Percentiles rank a stretch among this genome's conserved stretches.
These are phyloP conservation scores for Myripristis murdjan DNA, from an alignment of 2,797 vertebrate species.

Conservation along the genomic window DNA sequence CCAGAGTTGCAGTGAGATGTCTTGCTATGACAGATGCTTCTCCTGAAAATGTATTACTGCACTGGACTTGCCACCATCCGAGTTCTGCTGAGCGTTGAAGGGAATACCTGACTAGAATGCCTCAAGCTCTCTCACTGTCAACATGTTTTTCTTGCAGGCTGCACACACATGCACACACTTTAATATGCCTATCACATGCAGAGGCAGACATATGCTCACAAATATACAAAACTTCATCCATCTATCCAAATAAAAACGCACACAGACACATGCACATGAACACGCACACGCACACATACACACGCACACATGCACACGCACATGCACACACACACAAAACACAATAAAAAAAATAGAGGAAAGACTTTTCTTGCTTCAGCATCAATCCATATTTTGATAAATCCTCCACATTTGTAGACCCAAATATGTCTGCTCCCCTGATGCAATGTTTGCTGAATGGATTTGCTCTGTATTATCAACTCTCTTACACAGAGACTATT, in stretches of 20 bases:
- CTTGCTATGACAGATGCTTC: conserved; percentile 75
- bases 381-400: no score
- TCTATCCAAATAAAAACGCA: background rate
- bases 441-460: no score
- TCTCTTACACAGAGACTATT: no score
- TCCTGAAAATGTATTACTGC: conserved; percentile 71
- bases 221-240: background rate
- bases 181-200: conserved; percentile 30
- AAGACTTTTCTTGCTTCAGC: no score
- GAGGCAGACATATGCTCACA: conserved; percentile 20
- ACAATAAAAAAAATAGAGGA: background rate
- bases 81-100: conserved; percentile 40
- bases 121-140: conserved; percentile 54
- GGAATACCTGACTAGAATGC: conserved; percentile 51
- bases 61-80: conserved; percentile 34
- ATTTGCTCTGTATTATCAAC: no score
- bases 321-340: background rate
- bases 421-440: no score
- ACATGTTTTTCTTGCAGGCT: conserved; percentile 32
- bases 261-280: background rate
- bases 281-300: background rate
- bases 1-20: conserved; percentile 62
- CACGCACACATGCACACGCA: background rate
- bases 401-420: no score
- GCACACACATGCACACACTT: conserved; percentile 28